Evolutionary conservation across 2,888 invertebrate genomes (phyloP).

Genomic region (Drosophila colorata): DNA sequence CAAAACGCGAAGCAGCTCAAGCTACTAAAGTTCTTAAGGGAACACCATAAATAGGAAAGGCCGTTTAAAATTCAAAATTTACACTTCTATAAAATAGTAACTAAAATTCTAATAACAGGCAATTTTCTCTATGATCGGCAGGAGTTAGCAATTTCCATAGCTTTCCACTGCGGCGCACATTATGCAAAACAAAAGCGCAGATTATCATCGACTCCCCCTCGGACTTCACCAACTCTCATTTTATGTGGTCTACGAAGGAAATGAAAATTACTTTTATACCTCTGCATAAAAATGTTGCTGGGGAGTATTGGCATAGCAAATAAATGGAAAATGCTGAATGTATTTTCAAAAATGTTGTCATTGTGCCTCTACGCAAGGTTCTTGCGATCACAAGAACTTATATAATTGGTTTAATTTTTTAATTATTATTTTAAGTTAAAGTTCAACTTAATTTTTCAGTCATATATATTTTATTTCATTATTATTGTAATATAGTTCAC

Average conservation of each 20-base stretch:
- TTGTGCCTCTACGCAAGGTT: too few relatives aligned
- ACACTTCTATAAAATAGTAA: background rate
- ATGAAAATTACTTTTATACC: constrained; percentile 37
- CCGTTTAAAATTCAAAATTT: background rate
- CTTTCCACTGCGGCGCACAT: constrained; percentile 38
- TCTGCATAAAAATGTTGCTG: background rate
- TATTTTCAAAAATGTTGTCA: too few relatives aligned
- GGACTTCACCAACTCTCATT: constrained; percentile 4
- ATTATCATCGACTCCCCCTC: constrained; percentile 43
- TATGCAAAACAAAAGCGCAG: constrained; percentile 61
- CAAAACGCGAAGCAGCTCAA: constrained; percentile 1
- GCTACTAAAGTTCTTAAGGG: constrained; percentile 6
- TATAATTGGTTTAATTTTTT: too few relatives aligned
- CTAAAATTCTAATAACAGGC: background rate
- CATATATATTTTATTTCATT: too few relatives aligned
- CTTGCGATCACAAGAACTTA: too few relatives aligned
- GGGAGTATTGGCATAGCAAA: background rate
- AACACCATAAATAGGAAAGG: background rate
- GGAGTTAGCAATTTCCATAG: constrained; percentile 13
- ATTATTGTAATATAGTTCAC: too few relatives aligned
- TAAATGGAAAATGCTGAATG: too few relatives aligned
- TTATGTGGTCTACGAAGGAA: constrained; percentile 15
- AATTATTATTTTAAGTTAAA: too few relatives aligned
- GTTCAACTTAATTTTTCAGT: too few relatives aligned
- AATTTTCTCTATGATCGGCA: constrained; percentile 1